Evolutionary conservation across 2,113 vertebrate genomes (phyloP), one percentile per base, ranked within the genome.

Genomic region (Chamaetylas fuelleborni): DNA sequence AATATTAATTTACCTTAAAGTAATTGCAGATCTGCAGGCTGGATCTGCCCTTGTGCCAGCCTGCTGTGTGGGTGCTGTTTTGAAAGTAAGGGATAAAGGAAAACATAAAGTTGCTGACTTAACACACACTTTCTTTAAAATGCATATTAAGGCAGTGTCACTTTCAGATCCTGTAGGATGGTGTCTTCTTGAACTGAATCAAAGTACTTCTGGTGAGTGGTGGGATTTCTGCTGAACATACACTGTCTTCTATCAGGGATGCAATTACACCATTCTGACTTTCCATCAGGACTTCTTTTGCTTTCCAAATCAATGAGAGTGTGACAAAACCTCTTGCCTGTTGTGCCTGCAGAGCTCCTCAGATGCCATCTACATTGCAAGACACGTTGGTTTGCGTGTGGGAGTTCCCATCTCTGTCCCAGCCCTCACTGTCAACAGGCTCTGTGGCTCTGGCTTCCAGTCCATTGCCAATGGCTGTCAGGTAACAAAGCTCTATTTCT

Each of bases 371-470:
- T 99, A 99, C 76, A 97, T 99, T 28, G 98, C 99, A 3, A 98
- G 99, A 36, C 99, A 99, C 2, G 98, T 99, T 36, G 99, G 99
- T 36, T 93, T 99, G 67, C 98, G 99, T 24, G 97, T 98, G 51
- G 99, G 99, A 5, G 94, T 99, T 40, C 99, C 99, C 3, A 43
- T 98, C 61, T 97, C 98, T 10, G 97, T 96, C 14, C 99, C 99
- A 9, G 99, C 99, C 57, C 98, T 99, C 88, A 99, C 99, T 6
- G 91, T 99, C 54, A 99, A 99, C 92, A 98, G 99, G 14, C 98
- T 99, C 36, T 99, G 99, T 92, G 99, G 99, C 50, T 99, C 99
- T 65, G 99, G 99, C 40, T 99, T 99, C 97, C 99, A 99, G 82
- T 98, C 99, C 79, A 98, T 99, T 66, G 97, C 98, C 93, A 99